Conservation (phyloP, 2,113 vertebrate genomes). For the Oncorhynchus kisutch region DNA sequence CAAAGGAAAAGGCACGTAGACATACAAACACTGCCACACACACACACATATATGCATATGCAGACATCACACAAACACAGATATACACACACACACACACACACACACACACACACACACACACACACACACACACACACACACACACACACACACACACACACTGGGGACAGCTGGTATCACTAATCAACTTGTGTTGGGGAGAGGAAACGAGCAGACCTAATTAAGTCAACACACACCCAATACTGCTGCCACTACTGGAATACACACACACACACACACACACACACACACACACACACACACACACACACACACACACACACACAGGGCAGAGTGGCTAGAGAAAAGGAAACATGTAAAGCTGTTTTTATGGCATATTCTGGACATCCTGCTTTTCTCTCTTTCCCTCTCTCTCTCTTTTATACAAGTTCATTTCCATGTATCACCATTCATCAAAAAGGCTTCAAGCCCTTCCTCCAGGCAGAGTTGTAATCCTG, state of each 20-base stretch:
- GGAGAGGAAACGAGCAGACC: constrained; percentile 72
- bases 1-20: constrained; percentile 47
- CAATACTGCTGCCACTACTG: constrained; percentile 64
- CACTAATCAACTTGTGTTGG: constrained; percentile 78
- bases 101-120: too few relatives aligned
- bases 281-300: constrained; percentile 2
- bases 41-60: constrained; percentile 55
- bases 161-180: constrained; percentile 72
- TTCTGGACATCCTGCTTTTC: constrained; percentile 38
- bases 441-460: not conserved
- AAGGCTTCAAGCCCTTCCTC: too few relatives aligned
- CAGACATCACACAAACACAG: constrained; percentile 48
- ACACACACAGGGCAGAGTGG: not conserved
- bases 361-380: not conserved
- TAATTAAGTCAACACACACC: constrained; percentile 76
- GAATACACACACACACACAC: not conserved
- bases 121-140: too few relatives aligned
- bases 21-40: constrained; percentile 31
- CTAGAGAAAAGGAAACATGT: not conserved
- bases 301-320: not conserved
- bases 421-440: not conserved
- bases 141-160: too few relatives aligned
- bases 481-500: too few relatives aligned
- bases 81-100: constrained; percentile 42
- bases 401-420: not conserved